Evolutionary conservation across 64 coral and sea anemone species (phyloP).

Genomic region (Trachythela sp.): DNA sequence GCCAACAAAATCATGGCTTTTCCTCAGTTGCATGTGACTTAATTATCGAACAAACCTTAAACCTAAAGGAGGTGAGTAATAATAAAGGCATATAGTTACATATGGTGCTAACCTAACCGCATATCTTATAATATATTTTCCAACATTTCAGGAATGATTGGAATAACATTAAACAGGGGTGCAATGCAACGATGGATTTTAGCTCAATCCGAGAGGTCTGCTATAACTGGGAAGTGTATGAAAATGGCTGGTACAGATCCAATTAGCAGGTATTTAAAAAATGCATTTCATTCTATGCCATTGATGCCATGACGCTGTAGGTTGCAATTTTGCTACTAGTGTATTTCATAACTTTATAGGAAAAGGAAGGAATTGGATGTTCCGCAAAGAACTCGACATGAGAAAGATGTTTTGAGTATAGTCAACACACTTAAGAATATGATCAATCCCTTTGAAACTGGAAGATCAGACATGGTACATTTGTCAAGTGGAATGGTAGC

Average conservation of each 20-base stretch:
- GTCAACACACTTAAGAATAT: not conserved
- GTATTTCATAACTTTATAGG: not conserved
- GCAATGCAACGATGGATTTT: not conserved
- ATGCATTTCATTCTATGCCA: not conserved
- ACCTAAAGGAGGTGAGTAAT: too few relatives aligned
- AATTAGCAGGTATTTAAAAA: not conserved
- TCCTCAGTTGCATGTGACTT: not conserved
- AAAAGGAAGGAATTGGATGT: not conserved
- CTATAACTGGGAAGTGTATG: not conserved
- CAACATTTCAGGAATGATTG: not conserved
- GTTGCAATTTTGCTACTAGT: not conserved
- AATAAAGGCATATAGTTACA: too few relatives aligned
- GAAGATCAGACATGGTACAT: not conserved
- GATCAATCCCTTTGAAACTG: not conserved
- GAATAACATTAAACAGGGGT: not conserved
- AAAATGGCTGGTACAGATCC: not conserved
- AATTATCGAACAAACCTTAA: too few relatives aligned
- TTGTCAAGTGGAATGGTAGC: not conserved
- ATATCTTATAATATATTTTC: not conserved
- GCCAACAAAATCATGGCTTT: not conserved
- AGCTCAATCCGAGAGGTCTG: not conserved
- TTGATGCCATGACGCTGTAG: not conserved
- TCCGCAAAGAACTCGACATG: not conserved
- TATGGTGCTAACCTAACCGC: too few relatives aligned
- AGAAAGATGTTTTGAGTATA: not conserved